Evolutionary conservation across 92 coral and sea anemone species (phyloP), one percentile per base, ranked within the genome.

Genomic region (Epizoanthus scotinus): DNA sequence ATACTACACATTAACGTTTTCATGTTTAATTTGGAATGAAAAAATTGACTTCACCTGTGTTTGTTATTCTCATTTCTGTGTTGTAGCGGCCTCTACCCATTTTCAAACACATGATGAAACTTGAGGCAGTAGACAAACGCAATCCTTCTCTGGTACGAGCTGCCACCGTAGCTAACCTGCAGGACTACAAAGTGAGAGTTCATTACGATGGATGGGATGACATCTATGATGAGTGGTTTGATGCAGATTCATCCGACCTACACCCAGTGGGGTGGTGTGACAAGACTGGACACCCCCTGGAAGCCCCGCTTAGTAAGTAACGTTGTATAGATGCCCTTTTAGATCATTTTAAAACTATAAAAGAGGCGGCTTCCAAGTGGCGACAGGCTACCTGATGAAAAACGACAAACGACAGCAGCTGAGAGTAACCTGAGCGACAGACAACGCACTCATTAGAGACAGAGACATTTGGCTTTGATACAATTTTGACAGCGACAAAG

Each of bases 201-300:
- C 98, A 90, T 63, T 93, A 87, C 84, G 99, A 96, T 60, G 99
- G 99, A 58, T 96, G 99, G 99, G 99, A 96, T 82, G 96, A 96
- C 56, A 90, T 96, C 53, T 96, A 96, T 57, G 98, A 96, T 78
- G 99, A 96, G 82, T 96, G 99, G 99, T 94, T 93, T 84, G 99
- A 96, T 81, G 87, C 97, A 15, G 98, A 96, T 53, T 96, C 98
- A 7, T 67, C 77, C 24, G 99, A 96, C 36, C 83, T 96, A 15
- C 99, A 94, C 77, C 95, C 98, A 3, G 93, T 89, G 71, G 94
- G 91, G 40, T 96, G 98, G 93, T 96, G 99, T 59, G 94, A 91
- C 55, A 93, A 92, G 87, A 96, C 98, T 50, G 95, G 92, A 2
- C 94, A 96, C 84, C 94, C 99, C 9, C 83, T 96, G 94, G 99